Evolutionary conservation across 1,140 invertebrate genomes (phyloP), one percentile per base, ranked within the genome.

Genomic region (Mercenaria mercenaria): DNA sequence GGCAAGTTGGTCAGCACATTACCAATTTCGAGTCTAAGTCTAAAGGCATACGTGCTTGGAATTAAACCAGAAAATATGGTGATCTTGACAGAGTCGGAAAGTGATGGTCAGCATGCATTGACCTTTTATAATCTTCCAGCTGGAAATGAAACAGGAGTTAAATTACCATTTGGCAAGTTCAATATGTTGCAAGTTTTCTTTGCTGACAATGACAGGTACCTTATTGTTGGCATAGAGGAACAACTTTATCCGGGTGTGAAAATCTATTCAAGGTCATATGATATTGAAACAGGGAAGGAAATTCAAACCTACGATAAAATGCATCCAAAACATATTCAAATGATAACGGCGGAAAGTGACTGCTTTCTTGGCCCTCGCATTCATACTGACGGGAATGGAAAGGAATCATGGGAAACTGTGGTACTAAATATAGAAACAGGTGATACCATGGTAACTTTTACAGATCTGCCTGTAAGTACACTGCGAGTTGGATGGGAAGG

Each of bases 391-490:
- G 50, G 47, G 74, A 50, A 41, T 52, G 91, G 50, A 32, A 86
- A 43, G 20, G 43, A 80, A 56, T 32, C 52, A 11, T 89, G 84
- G 83, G 88, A 92, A 47, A 52, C 86, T 0, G 56, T 88, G 20
- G 43, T 91, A 20, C 37, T 91, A n/a, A 88, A 91, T 64, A 81
- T 91, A 61, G 76, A 88, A 74, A 67, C 88, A 39, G 88, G 84
- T 18, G 80, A 90, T 32, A 64, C 82, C 32, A 32, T 84, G 56
- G 69, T 88, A 41, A 90, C 80, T 1, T 23, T 61, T 69, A n/a
- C 39, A 37, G 69, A 88, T 26, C 6, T 43, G 39, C 50, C 91
- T 80, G 32, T 29, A 41, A 69, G 77, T 56, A 37, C n/a, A 20
- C 56, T 92, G 20, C 41, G 37, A 39, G 10, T 92, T 10, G 82